A percentile compares a stretch with the other conserved stretches of the same genome.
These are phyloP conservation scores for Myotis davidii DNA, from an alignment of 2,113 vertebrate genomes.

Conservation along the genomic window DNA sequence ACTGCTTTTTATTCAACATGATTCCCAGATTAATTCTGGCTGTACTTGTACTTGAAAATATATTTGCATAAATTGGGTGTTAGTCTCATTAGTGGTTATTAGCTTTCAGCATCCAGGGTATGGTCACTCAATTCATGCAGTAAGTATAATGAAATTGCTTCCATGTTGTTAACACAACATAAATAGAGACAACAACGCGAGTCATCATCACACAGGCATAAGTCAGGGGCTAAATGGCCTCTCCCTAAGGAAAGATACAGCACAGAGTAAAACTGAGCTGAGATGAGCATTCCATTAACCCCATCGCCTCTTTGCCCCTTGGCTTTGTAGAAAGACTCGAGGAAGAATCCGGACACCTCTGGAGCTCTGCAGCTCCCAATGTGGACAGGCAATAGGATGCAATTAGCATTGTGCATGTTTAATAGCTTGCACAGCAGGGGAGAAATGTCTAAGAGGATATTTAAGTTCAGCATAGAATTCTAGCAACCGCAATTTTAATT, in stretches of 20 bases:
- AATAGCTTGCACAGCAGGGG: neutral
- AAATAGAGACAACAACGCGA: neutral
- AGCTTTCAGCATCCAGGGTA: neutral
- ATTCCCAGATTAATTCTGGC: neutral
- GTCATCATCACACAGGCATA: neutral
- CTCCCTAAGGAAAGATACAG: neutral
- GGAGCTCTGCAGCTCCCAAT: neutral
- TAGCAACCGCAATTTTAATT: slow-evolving; percentile 64
- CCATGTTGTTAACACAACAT: neutral
- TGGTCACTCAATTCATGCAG: neutral
- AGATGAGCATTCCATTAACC: neutral
- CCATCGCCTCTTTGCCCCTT: neutral
- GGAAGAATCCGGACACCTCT: neutral
- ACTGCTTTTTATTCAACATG: neutral
- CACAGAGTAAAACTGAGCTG: neutral
- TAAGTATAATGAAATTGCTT: neutral
- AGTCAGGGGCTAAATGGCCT: neutral
- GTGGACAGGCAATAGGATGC: neutral
- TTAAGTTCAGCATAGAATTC: slow-evolving; percentile 59
- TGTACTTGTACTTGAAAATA: neutral
- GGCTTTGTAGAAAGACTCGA: neutral
- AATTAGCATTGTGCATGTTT: slow-evolving; percentile 15
- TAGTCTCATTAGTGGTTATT: neutral
- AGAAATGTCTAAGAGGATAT: slow-evolving; percentile 44
- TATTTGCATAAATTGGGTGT: neutral